Percentiles rank a stretch among this genome's conserved stretches.
Conservation (phyloP, 1,140 invertebrate species). For the Andricus grossulariae region DNA sequence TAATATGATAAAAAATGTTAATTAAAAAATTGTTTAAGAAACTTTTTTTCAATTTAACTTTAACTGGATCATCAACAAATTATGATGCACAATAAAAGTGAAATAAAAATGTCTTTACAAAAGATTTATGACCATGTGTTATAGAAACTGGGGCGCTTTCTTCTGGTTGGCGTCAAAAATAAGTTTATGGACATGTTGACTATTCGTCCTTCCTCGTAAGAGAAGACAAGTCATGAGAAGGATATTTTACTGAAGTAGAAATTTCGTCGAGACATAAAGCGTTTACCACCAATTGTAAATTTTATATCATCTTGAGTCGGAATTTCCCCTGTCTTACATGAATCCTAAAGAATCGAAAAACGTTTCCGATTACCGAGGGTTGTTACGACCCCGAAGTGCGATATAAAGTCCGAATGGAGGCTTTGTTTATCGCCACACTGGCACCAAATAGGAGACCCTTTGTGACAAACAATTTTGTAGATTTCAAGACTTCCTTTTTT, state of each 20-base stretch:
- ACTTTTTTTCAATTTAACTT: slow-evolving; percentile 35
- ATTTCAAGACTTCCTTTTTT: no score
- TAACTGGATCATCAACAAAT: slow-evolving; percentile 68
- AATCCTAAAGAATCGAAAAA: slow-evolving; percentile 13
- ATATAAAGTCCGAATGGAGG: slow-evolving; percentile 8
- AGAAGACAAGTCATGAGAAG: slow-evolving; percentile 43
- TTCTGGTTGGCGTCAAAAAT: slow-evolving; percentile 58
- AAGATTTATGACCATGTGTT: slow-evolving; percentile 61
- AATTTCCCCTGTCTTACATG: no score
- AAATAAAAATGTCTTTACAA: slow-evolving; percentile 62
- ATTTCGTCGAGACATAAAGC: slow-evolving; percentile 37
- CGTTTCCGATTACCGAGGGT: slow-evolving; percentile 17
- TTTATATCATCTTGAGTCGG: slow-evolving; percentile 22
- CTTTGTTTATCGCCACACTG: slow-evolving; percentile 10
- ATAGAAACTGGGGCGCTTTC: slow-evolving; percentile 50
- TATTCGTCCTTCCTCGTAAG: slow-evolving; percentile 37
- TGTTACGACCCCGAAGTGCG: slow-evolving; percentile 26
- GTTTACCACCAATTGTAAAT: slow-evolving; percentile 16
- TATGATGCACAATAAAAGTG: slow-evolving; percentile 67
- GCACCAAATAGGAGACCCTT: neutral
- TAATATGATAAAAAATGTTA: no score
- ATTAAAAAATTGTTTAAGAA: no score
- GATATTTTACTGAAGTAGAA: slow-evolving; percentile 42
- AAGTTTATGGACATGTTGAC: slow-evolving; percentile 59
- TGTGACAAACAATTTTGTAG: no score